phyloP scores from a whole-genome alignment of 1,140 invertebrate species.

The Conopomorpha cramerella region DNA sequence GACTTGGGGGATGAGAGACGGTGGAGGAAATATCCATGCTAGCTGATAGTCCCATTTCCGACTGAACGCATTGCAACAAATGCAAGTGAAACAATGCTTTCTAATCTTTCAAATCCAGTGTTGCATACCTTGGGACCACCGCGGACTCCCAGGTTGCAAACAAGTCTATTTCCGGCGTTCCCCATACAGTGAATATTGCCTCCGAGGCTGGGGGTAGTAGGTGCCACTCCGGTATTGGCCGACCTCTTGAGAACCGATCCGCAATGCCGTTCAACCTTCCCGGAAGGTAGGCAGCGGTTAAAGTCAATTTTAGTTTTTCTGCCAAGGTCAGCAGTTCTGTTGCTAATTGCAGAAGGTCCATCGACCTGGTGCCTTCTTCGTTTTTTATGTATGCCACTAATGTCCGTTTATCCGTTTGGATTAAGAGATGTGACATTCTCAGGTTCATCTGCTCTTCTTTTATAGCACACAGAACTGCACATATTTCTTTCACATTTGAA shows the following conservation, averaged over 20 bases:
- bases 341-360: conserved; percentile 14
- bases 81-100: too few species aligned
- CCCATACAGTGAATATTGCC: conserved; percentile 12
- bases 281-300: conserved; percentile 12
- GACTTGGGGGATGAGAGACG: conserved; percentile 13
- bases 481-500: too few species aligned
- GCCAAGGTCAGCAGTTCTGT: conserved; percentile 11
- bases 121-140: conserved; percentile 1
- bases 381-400: conserved; percentile 16
- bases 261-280: conserved; percentile 7
- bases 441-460: too few species aligned
- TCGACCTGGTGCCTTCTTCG: conserved; percentile 20
- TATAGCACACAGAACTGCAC: too few species aligned
- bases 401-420: conserved; percentile 19
- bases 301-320: conserved; percentile 11
- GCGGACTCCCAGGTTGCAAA: conserved; percentile 10
- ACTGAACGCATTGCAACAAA: conserved; percentile 11
- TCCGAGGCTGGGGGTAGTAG: conserved; percentile 10
- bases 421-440: too few species aligned
- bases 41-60: conserved; percentile 9
- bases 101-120: not conserved
- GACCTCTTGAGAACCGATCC: conserved; percentile 14
- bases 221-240: conserved; percentile 17
- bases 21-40: conserved; percentile 14
- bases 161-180: conserved; percentile 15